Evolutionary conservation across 1,140 invertebrate genomes (phyloP).

Genomic region (Anoplolepis gracilipes): DNA sequence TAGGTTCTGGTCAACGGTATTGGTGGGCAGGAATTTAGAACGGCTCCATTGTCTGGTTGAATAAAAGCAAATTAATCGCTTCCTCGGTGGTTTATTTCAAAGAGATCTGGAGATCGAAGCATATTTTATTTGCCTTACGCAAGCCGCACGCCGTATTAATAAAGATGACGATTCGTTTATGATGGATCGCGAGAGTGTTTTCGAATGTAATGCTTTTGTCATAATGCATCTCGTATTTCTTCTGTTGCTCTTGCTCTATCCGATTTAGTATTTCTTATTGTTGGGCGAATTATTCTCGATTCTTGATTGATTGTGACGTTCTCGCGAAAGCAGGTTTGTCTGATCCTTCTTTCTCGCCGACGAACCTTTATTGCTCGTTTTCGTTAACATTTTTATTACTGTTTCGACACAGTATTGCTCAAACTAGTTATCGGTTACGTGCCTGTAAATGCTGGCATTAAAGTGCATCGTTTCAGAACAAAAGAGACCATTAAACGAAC

Average conservation of each 20-base stretch:
- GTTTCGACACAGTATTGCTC: conserved; percentile 52
- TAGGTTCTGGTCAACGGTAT: conserved; percentile 62
- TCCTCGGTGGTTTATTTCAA: conserved; percentile 31
- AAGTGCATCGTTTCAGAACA: conserved; percentile 46
- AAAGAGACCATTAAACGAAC: conserved; percentile 58
- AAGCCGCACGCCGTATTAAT: conserved; percentile 5
- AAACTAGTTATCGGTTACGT: conserved; percentile 63
- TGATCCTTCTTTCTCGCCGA: not conserved
- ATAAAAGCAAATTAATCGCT: conserved; percentile 69
- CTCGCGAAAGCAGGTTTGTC: not conserved
- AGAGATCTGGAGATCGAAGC: not conserved
- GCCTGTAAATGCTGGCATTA: conserved; percentile 65
- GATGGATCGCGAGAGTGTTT: conserved; percentile 57
- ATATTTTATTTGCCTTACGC: not conserved
- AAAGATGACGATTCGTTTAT: conserved; percentile 52
- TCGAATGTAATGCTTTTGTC: conserved; percentile 62
- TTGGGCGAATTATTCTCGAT: not conserved
- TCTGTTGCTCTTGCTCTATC: not conserved
- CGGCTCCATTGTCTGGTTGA: conserved; percentile 71
- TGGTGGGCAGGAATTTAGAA: conserved; percentile 72
- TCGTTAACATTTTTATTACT: conserved; percentile 62
- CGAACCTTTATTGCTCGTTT: not conserved
- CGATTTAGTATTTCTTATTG: conserved; percentile 63
- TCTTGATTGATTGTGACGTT: not conserved
- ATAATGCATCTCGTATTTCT: conserved; percentile 33